Evolutionary conservation across 2,113 vertebrate genomes (phyloP), one percentile per base, ranked within the genome.

Genomic region (Elephantulus edwardii): DNA sequence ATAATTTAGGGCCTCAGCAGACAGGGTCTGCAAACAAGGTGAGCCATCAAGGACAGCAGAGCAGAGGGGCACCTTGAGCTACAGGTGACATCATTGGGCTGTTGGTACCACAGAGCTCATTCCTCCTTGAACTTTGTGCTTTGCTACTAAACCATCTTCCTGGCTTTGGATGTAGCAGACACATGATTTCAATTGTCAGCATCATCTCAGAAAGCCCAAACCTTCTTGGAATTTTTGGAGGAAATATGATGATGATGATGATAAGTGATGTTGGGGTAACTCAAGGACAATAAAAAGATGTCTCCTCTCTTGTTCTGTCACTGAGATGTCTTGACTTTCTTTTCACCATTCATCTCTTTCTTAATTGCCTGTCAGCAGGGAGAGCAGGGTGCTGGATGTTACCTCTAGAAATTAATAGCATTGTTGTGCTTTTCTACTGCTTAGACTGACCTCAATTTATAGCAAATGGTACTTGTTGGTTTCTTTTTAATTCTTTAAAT

Each of bases 21-120:
- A n/a, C 2, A 9, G 6, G 1, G 16, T 22, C 62, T 70, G 44
- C 38, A 35, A 16, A 52, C 40, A 1, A 26, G 38, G 52, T 13
- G 33, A 22, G 60, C 6, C 35, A 7, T 4, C 1, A 2, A 40
- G 46, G 48, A 7, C 1, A 9, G n/a, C 81, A 7, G 16, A 40
- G 48, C 66, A 40, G 72, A 33, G 72, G 44, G n/a, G 30, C 3
- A 0, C 28, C 7, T 5, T 10, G 5, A 26, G 52, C 50, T 58
- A 8, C 9, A 2, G 52, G 0, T 2, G 48, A 44, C 20, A 20
- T 4, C 12, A 0, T 22, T 3, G 1, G 28, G 6, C 74, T 20
- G 26, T 46, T 6, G 35, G 40, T 30, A 44, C 33, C 17, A 1
- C 0, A 2, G 16, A 38, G 22, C 70, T 28, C 7, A 1, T 16